Evolutionary conservation across 1,140 invertebrate genomes (phyloP), one percentile per base, ranked within the genome.

Genomic region (Drosophila mayri): DNA sequence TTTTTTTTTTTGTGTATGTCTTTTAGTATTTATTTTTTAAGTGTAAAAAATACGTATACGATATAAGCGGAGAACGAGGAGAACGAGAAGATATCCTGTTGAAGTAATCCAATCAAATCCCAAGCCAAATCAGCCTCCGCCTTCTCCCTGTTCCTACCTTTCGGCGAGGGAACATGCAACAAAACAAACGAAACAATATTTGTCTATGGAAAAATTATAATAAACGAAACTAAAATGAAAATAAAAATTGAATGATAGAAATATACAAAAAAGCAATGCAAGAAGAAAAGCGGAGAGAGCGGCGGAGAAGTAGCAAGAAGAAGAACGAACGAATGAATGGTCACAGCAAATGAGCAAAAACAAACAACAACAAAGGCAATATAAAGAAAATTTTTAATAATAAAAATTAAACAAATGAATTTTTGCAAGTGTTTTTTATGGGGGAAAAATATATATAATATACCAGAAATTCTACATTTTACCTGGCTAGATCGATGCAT

Each of bases 361-460:
- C 52, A n/a, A 55, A 55, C 52, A 38, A 54, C 50, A 71, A 88
- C 52, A 81, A 82, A 72, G 76, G 84, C 84, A 87, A 87, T 84
- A 87, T 87, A 87, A 78, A 87, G 64, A 84, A 77, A 75, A 83
- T 83, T 87, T 87, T 88, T 87, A 87, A 87, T 80, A 87, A 87
- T 84, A 88, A 84, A 87, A 88, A 88, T 74, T 84, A 74, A 88
- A 87, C 72, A 55, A 57, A 73, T 57, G 55, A 30, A 72, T 4
- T 25, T 46, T 25, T 68, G 7, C 6, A 10, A 11, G 30, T 46
- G 28, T 32, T 38, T 47, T 46, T 16, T 47, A 5, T 4, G 6
- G 22, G 18, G 3, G 25, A 25, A 14, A 14, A 22, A 22, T 11
- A 20, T 20, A 22, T 14, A 11, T 20, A 8, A 43, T 2, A 40